phyloP scores from a whole-genome alignment of 2,797 vertebrate genomes.

The Hoplostethus atlanticus region DNA sequence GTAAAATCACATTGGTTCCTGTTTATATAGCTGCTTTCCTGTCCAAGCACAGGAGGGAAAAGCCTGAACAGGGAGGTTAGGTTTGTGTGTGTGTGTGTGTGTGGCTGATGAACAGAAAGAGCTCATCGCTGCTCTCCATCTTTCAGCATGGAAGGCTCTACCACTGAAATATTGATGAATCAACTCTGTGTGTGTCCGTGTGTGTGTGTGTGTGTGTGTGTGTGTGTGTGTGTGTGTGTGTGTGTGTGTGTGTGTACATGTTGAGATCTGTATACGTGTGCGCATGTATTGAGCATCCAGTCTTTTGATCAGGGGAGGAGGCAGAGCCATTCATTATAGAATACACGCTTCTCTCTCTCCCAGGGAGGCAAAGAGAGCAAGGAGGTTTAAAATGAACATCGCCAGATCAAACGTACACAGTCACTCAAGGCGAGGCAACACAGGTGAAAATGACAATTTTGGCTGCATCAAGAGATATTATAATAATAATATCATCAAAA shows the following conservation, averaged over 20 bases:
- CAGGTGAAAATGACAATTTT: background rate
- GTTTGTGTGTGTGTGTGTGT: conserved; percentile 18
- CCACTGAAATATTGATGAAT: conserved; percentile 84
- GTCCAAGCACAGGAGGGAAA: conserved; percentile 61
- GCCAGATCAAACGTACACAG: no score
- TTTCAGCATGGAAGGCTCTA: conserved; percentile 68
- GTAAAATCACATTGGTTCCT: conserved; percentile 66
- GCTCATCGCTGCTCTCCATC: conserved; percentile 65
- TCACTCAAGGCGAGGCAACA: background rate
- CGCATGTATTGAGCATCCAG: conserved; percentile 1
- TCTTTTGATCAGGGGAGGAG: conserved; percentile 19
- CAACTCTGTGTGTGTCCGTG: conserved; percentile 38
- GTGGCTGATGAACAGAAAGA: conserved; percentile 38
- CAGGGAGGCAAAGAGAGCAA: background rate
- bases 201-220: conserved; percentile 30
- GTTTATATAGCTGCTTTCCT: conserved; percentile 73
- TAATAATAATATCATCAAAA: conserved; percentile 2
- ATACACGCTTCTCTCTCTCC: background rate
- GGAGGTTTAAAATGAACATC: conserved; percentile 5
- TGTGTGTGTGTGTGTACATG: conserved; percentile 3
- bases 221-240: conserved; percentile 36
- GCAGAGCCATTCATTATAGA: conserved; percentile 5
- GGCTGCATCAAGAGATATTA: no score
- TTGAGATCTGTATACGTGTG: conserved; percentile 7
- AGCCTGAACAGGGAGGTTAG: conserved; percentile 16